A percentile compares a stretch with the other conserved stretches of the same genome.
These are phyloP conservation scores for Thunnus thynnus DNA, from an alignment of 2,113 vertebrate genomes.

Conservation along the genomic window DNA sequence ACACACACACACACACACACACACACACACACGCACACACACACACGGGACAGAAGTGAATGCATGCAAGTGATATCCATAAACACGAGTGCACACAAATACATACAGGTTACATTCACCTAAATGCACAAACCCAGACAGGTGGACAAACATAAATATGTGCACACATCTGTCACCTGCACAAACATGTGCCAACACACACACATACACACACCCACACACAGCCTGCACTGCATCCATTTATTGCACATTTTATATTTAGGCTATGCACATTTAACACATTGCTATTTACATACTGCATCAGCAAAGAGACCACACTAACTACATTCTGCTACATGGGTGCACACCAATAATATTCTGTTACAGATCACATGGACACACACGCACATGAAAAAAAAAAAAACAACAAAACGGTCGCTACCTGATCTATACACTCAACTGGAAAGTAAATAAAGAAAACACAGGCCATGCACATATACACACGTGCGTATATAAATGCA, in stretches of 20 bases:
- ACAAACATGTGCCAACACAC: constrained; percentile 5
- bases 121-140: constrained; percentile 38
- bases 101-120: constrained; percentile 1
- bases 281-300: not conserved
- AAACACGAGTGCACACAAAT: constrained; percentile 28
- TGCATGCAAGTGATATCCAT: constrained; percentile 9
- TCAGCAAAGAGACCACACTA: not conserved
- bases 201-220: not conserved
- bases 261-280: not conserved
- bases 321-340: not conserved
- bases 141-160: constrained; percentile 36
- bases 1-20: constrained; percentile 19
- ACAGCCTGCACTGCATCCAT: constrained; percentile 1
- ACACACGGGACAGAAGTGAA: not conserved
- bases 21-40: constrained; percentile 16
- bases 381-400: not conserved
- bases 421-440: not conserved
- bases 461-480: constrained; percentile 9
- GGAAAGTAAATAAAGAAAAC: constrained; percentile 43
- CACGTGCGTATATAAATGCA: constrained; percentile 16
- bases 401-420: not conserved
- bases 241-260: constrained; percentile 16
- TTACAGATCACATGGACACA: constrained; percentile 28
- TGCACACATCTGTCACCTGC: constrained; percentile 24
- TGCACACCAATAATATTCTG: not conserved